phyloP scores from a whole-genome alignment of 2,113 vertebrate genomes.

The Sebastes fasciatus region DNA sequence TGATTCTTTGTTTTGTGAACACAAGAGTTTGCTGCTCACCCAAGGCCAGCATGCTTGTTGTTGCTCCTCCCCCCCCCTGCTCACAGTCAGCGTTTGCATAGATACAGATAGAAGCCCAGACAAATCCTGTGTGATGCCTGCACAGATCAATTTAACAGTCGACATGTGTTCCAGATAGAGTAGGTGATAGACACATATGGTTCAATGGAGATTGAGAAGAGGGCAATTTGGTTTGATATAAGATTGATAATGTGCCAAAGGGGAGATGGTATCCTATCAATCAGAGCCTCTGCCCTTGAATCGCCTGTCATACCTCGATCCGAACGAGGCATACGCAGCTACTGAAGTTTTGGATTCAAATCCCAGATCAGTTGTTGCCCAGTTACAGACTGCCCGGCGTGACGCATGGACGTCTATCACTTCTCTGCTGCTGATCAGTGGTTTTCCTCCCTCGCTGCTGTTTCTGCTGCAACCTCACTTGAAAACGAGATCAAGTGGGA shows the following conservation, averaged over 20 bases:
- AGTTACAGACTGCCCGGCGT: background rate
- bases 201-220: slow-evolving; percentile 44
- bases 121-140: slow-evolving; percentile 4
- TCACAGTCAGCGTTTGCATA: background rate
- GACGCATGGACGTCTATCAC: background rate
- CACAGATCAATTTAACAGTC: slow-evolving; percentile 49
- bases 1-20: background rate
- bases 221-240: slow-evolving; percentile 47
- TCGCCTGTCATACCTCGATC: slow-evolving; percentile 39
- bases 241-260: slow-evolving; percentile 63
- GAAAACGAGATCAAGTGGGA: slow-evolving; percentile 2
- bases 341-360: slow-evolving; percentile 18
- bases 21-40: background rate
- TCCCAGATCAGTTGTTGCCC: slow-evolving; percentile 5
- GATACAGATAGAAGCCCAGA: slow-evolving; percentile 1
- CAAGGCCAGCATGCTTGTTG: background rate
- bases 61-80: background rate
- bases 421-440: slow-evolving; percentile 5
- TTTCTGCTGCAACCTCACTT: slow-evolving; percentile 6
- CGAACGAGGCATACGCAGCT: slow-evolving; percentile 1
- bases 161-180: slow-evolving; percentile 35
- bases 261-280: slow-evolving; percentile 48
- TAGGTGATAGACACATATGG: slow-evolving; percentile 23
- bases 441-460: background rate
- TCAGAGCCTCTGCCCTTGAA: slow-evolving; percentile 47